Percentiles rank a stretch among this genome's conserved stretches.
These are phyloP conservation scores for Acleris emargana DNA, from an alignment of 2,888 invertebrate species.

Conservation along the genomic window DNA sequence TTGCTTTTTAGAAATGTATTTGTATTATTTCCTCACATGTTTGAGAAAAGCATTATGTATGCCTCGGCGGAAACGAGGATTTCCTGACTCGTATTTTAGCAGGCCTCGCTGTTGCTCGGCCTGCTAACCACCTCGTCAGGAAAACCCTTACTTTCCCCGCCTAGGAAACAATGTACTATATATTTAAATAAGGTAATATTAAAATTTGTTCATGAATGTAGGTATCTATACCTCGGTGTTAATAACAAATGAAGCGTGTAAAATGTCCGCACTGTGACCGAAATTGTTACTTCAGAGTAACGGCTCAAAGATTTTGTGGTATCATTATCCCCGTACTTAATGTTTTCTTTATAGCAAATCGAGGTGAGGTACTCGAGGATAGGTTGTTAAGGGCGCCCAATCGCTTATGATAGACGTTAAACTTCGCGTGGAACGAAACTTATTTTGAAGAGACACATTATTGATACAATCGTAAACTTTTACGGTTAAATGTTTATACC, in stretches of 20 bases:
- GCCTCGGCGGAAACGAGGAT: too few species aligned
- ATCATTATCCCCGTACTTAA: slow-evolving; percentile 13
- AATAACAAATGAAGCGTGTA: not conserved
- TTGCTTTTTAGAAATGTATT: too few species aligned
- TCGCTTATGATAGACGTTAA: slow-evolving; percentile 8
- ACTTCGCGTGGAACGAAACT: slow-evolving; percentile 14
- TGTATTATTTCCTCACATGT: too few species aligned
- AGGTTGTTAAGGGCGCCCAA: slow-evolving; percentile 14
- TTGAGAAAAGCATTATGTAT: too few species aligned
- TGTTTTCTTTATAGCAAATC: slow-evolving; percentile 27
- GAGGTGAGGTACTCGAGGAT: slow-evolving; percentile 16
- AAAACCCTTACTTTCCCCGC: too few species aligned
- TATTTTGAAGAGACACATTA: slow-evolving; percentile 13
- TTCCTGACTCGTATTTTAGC: too few species aligned
- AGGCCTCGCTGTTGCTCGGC: too few species aligned
- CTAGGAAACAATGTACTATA: too few species aligned
- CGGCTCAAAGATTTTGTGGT: slow-evolving; percentile 8
- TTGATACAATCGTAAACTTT: not conserved
- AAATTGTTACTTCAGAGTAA: slow-evolving; percentile 8
- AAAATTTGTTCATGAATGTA: too few species aligned
- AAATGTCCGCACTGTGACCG: slow-evolving; percentile 1
- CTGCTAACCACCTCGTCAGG: too few species aligned
- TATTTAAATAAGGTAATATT: too few species aligned
- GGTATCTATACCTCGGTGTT: too few species aligned
- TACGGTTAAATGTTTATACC: not conserved